phyloP scores from a whole-genome alignment of 2,113 vertebrate species.

The Glareola pratincola region DNA sequence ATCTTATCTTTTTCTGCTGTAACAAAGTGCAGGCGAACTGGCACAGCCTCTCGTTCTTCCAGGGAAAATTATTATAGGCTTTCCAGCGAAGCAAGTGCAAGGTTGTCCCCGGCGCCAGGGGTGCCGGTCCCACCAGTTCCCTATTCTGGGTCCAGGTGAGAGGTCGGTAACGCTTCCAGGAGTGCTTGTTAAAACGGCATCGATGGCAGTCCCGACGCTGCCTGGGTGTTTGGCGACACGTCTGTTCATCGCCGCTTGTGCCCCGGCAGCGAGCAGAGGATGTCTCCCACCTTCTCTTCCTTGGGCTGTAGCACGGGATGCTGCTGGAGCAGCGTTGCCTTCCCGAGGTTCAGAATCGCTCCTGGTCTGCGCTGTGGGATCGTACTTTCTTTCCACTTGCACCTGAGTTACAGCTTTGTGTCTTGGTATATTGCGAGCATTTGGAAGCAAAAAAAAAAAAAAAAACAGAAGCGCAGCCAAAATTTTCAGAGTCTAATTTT shows the following conservation, averaged over 20 bases:
- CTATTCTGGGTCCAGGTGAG: neutral
- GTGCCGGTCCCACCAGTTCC: neutral
- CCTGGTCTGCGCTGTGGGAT: neutral
- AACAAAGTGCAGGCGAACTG: slow-evolving; percentile 11
- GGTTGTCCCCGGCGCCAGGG: neutral
- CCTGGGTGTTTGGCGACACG: rapidly evolving
- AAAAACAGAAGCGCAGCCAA: slow-evolving; percentile 16
- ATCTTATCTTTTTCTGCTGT: slow-evolving; percentile 4
- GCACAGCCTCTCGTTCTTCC: neutral
- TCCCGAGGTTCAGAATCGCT: neutral
- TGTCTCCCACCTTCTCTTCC: neutral
- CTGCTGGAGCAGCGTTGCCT: neutral
- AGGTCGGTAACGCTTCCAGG: neutral
- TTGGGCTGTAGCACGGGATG: neutral
- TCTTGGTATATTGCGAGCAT: neutral
- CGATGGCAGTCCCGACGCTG: rapidly evolving
- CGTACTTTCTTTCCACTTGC: neutral
- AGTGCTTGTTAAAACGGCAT: neutral
- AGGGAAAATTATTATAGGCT: neutral
- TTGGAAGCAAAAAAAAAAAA: slow-evolving; percentile 3
- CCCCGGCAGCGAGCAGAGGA: neutral
- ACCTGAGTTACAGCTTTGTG: neutral
- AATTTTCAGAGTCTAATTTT: slow-evolving; percentile 46
- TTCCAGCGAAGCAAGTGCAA: neutral
- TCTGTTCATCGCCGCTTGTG: neutral